Evolutionary conservation across 2,113 vertebrate species (phyloP), one percentile per base, ranked within the genome.

Genomic region (Epinephelus cyanopodus): DNA sequence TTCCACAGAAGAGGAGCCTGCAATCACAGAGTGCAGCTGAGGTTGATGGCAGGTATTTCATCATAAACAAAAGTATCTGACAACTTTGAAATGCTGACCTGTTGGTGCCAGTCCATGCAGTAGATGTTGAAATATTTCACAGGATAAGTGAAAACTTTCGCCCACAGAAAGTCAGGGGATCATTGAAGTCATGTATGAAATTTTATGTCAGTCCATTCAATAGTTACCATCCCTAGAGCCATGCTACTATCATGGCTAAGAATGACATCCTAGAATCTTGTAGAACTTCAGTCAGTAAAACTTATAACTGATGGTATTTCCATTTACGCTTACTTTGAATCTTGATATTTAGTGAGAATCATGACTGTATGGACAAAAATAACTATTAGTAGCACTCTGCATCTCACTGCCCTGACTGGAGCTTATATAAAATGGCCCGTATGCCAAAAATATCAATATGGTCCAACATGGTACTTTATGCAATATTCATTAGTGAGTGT

Each of bases 401-500:
- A 82, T 60, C 60, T n/a, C 0, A 5, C 21, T 63, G 5, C 37
- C 62, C 29, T 19, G 13, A 60, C 21, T 27, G n/a, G 17, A 71
- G 48, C 67, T 9, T 6, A 42, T 61, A 65, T 84, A 60, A 76
- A 37, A 75, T 67, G 69, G n/a, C 54, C 58, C 18, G 53, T 17
- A 83, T 42, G 6, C 13, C 37, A 68, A 69, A 86, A 47, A 45
- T 56, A 1, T 78, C 65, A 62, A 33, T 29, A 70, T 70, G 52
- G 17, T 78, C 27, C 15, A 61, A 52, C 71, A 66, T 66, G 45
- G 65, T 37, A 9, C 77, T 87, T 65, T 63, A 62, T 62, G 47
- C 50, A 84, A 73, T 76, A 72, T 78, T 74, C 27, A 72, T 72
- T 74, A 14, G 13, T 57, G 72, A 62, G 63, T 54, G 57, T 21